Evolutionary conservation across 2,888 invertebrate species (phyloP).

Genomic region (Synanthedon formicaeformis): DNA sequence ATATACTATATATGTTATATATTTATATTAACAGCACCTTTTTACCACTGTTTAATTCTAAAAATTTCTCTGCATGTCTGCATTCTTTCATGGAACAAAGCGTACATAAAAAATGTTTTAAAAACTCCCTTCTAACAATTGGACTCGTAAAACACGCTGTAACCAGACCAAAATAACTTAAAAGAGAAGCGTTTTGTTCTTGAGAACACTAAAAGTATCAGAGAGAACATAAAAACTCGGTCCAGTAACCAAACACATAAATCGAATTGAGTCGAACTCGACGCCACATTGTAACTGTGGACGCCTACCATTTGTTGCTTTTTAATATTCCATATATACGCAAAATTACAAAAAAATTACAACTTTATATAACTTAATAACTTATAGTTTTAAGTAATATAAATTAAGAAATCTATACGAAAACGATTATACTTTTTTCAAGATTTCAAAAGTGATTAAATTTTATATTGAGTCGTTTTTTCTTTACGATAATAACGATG

Average conservation of each 20-base stretch:
- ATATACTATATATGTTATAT: too few relatives aligned
- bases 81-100: background rate
- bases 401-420: too few relatives aligned
- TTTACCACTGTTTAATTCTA: background rate
- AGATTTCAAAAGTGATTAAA: too few relatives aligned
- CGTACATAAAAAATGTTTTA: background rate
- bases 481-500: too few relatives aligned
- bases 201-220: slow-evolving; percentile 20
- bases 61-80: background rate
- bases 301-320: background rate
- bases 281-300: background rate
- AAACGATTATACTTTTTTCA: too few relatives aligned
- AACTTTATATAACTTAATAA: background rate
- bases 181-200: slow-evolving; percentile 18
- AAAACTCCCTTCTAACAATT: slow-evolving; percentile 1
- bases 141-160: slow-evolving; percentile 1
- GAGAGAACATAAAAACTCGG: slow-evolving; percentile 27
- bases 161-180: slow-evolving; percentile 14
- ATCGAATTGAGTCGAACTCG: slow-evolving; percentile 20
- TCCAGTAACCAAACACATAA: slow-evolving; percentile 25
- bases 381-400: background rate
- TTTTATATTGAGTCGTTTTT: background rate
- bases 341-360: background rate
- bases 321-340: background rate
- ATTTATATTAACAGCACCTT: background rate